Base-by-base conservation (phyloP, 2,797 vertebrate genomes). In the Lepus oiostolus region DNA sequence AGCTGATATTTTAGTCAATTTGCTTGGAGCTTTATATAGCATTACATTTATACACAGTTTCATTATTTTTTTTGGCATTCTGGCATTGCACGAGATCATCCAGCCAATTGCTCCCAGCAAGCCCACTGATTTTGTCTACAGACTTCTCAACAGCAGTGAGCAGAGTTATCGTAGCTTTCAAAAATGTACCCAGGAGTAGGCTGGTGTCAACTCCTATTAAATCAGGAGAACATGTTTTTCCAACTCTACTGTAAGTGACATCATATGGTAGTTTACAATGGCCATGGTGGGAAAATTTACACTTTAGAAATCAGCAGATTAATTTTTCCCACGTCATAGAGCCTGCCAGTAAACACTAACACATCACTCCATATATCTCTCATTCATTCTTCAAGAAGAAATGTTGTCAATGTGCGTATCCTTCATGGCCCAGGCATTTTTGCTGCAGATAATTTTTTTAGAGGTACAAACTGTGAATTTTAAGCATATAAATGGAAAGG, bases 191-290 rank as follows among this genome's bases (percentile, higher is more conserved):
- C 17, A 30, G 42, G 21, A 30, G 47, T 60, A 35, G 38, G 4
- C 1, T 75, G 28, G 16, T 71, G 8, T 10, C 5, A 68, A 28
- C 8, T 87, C 32, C 79, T 72, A 32, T 3, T 88, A 75, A 88
- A 71, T 96, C 67, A 90, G 50, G 82, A 67, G 5, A 87, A 22
- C 58, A 28, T 67, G 22, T 88, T 94, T 92, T 17, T 76, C 42
- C 42, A 95, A 76, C 6, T 91, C 63, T 30, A 50, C 6, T 1
- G 79, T 90, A 79, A 63, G 38, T 80, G 71, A 88, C 50, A 88
- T 68, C 8, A 83, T n/a, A 74, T 4, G 62, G 30, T 42, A 92
- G 52, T 74, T 88, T 52, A 32, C 88, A 87, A 58, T 65, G 30
- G 3, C 9, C 65, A 42, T 21, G 58, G 28, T 42, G 21, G 76